phyloP scores from a whole-genome alignment of 1,140 invertebrate species.

The Nasonia longicornis region DNA sequence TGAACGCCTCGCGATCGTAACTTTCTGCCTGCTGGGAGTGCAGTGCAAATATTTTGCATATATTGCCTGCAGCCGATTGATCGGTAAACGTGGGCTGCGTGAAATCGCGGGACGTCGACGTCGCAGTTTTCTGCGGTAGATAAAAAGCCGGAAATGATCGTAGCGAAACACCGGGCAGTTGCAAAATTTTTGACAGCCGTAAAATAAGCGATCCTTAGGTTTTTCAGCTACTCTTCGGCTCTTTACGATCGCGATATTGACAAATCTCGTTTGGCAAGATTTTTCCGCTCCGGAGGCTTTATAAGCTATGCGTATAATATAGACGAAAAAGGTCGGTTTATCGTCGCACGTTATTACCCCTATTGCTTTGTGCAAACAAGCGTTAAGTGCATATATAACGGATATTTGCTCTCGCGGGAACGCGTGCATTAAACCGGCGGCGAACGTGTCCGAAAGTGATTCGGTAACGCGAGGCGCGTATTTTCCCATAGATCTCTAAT shows the following conservation, averaged over 20 bases:
- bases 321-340: neutral
- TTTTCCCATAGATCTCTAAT: conserved; percentile 14
- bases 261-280: neutral
- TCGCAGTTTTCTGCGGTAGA: neutral
- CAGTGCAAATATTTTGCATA: conserved; percentile 3
- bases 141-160: neutral
- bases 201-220: neutral
- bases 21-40: conserved; percentile 6
- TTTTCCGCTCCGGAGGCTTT: neutral
- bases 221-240: neutral
- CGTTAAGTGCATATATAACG: neutral
- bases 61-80: neutral
- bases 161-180: neutral
- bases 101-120: neutral
- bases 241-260: neutral
- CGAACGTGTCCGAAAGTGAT: conserved; percentile 34
- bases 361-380: neutral
- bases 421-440: neutral
- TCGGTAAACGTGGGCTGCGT: neutral
- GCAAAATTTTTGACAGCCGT: neutral
- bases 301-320: neutral
- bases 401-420: neutral
- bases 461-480: conserved; percentile 24
- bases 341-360: neutral
- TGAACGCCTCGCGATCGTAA: conserved; percentile 17